Percentiles rank a stretch among this genome's conserved stretches.
phyloP scores from a whole-genome alignment of 2,888 invertebrate genomes.

The Gastracanthus pulcherrimus region DNA sequence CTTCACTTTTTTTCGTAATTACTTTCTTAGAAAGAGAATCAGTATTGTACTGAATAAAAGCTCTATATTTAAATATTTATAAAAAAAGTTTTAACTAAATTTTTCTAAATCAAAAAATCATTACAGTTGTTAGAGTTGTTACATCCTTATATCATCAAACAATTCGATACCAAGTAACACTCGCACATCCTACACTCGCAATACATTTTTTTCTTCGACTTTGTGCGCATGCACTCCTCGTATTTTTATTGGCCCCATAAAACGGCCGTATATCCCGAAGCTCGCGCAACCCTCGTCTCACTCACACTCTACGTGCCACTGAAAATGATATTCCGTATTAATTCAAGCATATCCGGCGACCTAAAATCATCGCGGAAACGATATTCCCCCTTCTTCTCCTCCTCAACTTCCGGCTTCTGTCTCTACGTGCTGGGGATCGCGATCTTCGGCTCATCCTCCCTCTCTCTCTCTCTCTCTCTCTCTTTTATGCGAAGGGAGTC shows the following conservation, averaged over 20 bases:
- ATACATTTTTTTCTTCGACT: neutral
- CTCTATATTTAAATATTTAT: too few species aligned
- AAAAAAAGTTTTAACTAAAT: too few species aligned
- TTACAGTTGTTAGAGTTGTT: too few species aligned
- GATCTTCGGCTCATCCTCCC: conserved; percentile 57
- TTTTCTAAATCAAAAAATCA: too few species aligned
- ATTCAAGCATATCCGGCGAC: conserved; percentile 56
- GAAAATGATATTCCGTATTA: conserved; percentile 50
- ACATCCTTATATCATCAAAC: too few species aligned
- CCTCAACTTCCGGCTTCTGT: conserved; percentile 33
- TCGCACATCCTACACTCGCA: too few species aligned
- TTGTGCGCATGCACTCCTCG: neutral
- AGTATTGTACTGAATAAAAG: too few species aligned
- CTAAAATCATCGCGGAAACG: conserved; percentile 48
- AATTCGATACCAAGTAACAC: too few species aligned
- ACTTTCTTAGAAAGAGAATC: too few species aligned
- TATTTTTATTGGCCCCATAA: conserved; percentile 32
- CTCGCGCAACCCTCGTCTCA: neutral
- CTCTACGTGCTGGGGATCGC: conserved; percentile 57
- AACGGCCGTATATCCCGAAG: neutral
- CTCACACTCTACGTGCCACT: conserved; percentile 42
- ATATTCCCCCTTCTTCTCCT: neutral
- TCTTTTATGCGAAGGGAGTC: neutral
- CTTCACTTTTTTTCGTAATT: too few species aligned
- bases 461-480: neutral